Evolutionary conservation across 2,797 vertebrate genomes (phyloP), one percentile per base, ranked within the genome.

Genomic region (Euphonia xanthogaster): DNA sequence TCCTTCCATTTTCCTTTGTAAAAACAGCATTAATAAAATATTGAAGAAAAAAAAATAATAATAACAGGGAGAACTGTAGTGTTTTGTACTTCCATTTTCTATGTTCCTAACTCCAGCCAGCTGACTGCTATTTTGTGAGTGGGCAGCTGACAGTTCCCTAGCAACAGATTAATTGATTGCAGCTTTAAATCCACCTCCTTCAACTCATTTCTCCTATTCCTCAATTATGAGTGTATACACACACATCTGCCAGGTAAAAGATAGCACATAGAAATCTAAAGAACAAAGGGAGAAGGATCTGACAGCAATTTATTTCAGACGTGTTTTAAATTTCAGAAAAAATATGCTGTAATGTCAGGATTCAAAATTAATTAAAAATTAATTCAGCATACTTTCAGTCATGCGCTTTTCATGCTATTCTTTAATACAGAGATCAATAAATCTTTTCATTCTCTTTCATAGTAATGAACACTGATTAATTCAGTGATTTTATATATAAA

Each of bases 141-240:
- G 80, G 79, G 90, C 61, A 92, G 31, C 22, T 73, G 57, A 65
- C 42, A 27, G 80, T 88, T 85, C 47, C 83, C 53, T 95, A 93
- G 88, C 88, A 96, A 90, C 84, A 77, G 66, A 57, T 63, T 92
- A 93, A 91, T 68, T 86, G 72, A 93, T 76, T 84, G 58, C 88
- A 85, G 82, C n/a, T 93, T 45, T 78, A 79, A 96, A 96, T 60
- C 70, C 55, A 72, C 31, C 65, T 65, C 13, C 0, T 80, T 81
- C 54, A 76, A 31, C 7, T 44, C 44, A 27, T 53, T 63, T 40
- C 31, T 84, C 39, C 33, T 67, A 3, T 72, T 54, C 23, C 16
- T 78, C 31, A 10, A 10, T 33, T 81, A 27, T 8, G 30, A 71
- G 14, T 37, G 10, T 25, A 25, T 45, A 14, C 10, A 33, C 1